Evolutionary conservation across 2,888 invertebrate species (phyloP).

Genomic region (Eumacrocentrus americanus): DNA sequence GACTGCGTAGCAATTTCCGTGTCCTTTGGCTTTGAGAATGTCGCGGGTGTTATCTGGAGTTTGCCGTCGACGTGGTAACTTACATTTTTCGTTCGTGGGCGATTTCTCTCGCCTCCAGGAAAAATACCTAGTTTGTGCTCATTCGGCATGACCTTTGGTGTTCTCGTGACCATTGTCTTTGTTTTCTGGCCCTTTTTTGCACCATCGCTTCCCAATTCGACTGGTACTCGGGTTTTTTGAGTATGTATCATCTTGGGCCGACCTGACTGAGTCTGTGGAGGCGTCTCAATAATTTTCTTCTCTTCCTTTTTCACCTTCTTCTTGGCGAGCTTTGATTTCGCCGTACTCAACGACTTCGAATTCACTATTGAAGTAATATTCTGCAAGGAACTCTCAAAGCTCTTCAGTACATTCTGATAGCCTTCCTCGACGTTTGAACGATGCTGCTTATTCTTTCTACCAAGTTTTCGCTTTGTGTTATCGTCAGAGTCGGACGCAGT

Average conservation of each 20-base stretch:
- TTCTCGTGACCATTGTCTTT: slow-evolving; percentile 66
- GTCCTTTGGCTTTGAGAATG: slow-evolving; percentile 61
- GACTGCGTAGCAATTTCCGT: slow-evolving; percentile 7
- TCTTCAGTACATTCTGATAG: slow-evolving; percentile 57
- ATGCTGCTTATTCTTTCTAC: slow-evolving; percentile 55
- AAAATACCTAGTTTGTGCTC: slow-evolving; percentile 57
- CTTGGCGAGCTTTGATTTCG: slow-evolving; percentile 52
- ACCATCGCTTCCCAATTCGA: slow-evolving; percentile 63
- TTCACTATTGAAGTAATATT: slow-evolving; percentile 62
- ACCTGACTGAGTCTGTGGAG: slow-evolving; percentile 61
- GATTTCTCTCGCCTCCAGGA: slow-evolving; percentile 62
- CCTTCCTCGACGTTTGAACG: slow-evolving; percentile 52
- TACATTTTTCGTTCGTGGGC: slow-evolving; percentile 71
- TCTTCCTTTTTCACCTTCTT: slow-evolving; percentile 57
- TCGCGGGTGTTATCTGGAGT: slow-evolving; percentile 64
- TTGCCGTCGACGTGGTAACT: slow-evolving; percentile 67
- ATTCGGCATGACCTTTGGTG: slow-evolving; percentile 60
- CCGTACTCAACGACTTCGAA: slow-evolving; percentile 55
- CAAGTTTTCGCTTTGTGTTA: slow-evolving; percentile 55
- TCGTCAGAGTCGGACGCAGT: slow-evolving; percentile 58
- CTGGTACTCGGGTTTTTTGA: slow-evolving; percentile 67
- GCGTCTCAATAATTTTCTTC: slow-evolving; percentile 49
- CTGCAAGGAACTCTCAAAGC: slow-evolving; percentile 57
- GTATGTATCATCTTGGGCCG: slow-evolving; percentile 81
- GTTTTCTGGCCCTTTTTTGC: slow-evolving; percentile 67